Base-by-base conservation (phyloP, 2,888 invertebrate genomes). In the Podabrus alpinus region DNA sequence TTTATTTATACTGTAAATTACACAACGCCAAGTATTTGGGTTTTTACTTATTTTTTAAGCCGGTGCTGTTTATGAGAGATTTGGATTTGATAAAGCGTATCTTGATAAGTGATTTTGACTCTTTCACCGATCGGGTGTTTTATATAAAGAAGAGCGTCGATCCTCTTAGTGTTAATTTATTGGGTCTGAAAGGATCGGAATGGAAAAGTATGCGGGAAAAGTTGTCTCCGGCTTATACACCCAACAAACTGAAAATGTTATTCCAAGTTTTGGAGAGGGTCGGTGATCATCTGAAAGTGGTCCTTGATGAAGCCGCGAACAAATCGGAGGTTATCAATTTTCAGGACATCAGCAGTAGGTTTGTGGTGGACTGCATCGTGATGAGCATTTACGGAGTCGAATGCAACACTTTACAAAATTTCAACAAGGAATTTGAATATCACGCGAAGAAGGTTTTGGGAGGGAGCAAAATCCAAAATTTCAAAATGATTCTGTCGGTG, bases 151-250 rank as follows among this genome's bases (percentile, higher is more conserved):
- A 90, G 60, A 83, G 88, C 5, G 87, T 88, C 1, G 91, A 92
- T 82, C 90, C 89, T 0, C 75, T 92, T 19, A 88, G 90, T 0
- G 89, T 86, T 0, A 89, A 90, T 81, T 82, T 92, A 1, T 90
- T 92, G 78, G 86, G 88, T 75, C 81, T 89, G 59, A 86, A 86
- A 60, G 91, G 90, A 0, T 85, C 88, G 10, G 86, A 88, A 15
- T 93, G 93, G 93, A 91, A 88, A 79, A 87, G 86, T 15, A 83
- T 92, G 19, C 87, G 93, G 9, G 78, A 87, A 0, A 91, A 91
- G 78, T 84, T 93, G 80, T 88, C 91, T 0, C 90, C 92, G 0
- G 88, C 90, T 0, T 62, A 62, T 2, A 62, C 62, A 0, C 17
- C 17, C 62, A 62, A 62, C 3, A 62, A 19, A 62, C n/a, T 93